Evolutionary conservation across 2,113 vertebrate genomes (phyloP).

Genomic region (Cottus gobio): DNA sequence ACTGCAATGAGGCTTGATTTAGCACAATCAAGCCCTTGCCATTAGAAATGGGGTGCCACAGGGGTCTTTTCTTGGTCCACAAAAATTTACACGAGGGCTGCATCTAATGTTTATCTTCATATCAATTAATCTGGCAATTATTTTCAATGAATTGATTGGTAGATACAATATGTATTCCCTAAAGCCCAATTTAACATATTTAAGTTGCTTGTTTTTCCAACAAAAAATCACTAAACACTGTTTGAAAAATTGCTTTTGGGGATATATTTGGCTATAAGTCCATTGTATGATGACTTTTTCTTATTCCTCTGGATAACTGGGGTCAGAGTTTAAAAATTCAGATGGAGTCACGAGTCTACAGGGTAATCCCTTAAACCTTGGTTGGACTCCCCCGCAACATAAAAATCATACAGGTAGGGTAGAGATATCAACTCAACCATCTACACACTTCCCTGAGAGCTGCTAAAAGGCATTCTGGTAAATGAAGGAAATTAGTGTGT

Average conservation of each 20-base stretch:
- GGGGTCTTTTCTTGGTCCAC: background rate
- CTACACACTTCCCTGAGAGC: background rate
- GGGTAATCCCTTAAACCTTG: background rate
- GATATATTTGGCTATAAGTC: background rate
- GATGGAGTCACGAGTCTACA: background rate
- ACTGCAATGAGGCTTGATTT: background rate
- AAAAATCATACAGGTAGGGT: background rate
- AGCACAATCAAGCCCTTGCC: background rate
- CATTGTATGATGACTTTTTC: background rate
- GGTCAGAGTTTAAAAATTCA: background rate
- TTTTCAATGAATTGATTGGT: background rate
- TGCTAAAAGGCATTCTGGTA: background rate
- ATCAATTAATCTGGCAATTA: background rate
- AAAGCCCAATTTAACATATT: background rate
- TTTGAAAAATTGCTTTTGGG: background rate
- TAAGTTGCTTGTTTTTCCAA: background rate
- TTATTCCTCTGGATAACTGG: background rate
- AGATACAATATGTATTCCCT: background rate
- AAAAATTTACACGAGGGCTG: background rate
- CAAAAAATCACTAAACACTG: background rate
- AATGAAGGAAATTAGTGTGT: background rate
- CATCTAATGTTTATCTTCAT: background rate
- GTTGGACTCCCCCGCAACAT: background rate
- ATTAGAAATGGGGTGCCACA: background rate
- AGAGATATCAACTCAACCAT: background rate